These are phyloP conservation scores for Spondyliosoma cantharus DNA, from an alignment of 2,797 vertebrate genomes.

Conservation along the genomic window DNA sequence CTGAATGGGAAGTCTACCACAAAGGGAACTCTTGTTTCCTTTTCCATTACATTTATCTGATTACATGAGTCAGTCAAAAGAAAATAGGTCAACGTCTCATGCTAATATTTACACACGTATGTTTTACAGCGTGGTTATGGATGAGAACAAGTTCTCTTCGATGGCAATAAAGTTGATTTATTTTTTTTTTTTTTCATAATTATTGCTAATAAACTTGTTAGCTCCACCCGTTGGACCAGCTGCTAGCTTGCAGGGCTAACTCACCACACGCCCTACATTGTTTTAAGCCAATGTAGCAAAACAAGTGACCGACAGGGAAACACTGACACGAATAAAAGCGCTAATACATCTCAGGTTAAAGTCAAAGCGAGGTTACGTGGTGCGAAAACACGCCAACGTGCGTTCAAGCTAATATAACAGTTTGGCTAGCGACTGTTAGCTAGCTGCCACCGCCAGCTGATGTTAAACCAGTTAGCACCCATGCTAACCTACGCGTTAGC, in stretches of 20 bases:
- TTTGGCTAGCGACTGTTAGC: constrained; percentile 42
- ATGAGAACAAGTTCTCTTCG: neutral
- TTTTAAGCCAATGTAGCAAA: neutral
- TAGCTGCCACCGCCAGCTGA: constrained; percentile 55
- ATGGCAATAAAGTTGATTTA: neutral
- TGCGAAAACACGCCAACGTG: neutral
- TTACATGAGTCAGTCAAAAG: neutral
- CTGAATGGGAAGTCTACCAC: neutral
- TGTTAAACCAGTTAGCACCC: constrained; percentile 44
- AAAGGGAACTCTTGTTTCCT: constrained; percentile 15
- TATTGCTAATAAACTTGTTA: neutral
- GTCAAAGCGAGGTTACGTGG: accelerated
- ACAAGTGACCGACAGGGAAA: neutral
- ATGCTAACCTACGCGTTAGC: constrained; percentile 43
- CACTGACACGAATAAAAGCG: neutral
- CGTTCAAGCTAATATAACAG: neutral
- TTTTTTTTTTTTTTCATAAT: neutral
- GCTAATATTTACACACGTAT: neutral
- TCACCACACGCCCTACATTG: constrained; percentile 13
- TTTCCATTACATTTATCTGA: neutral
- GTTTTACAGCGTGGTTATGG: neutral
- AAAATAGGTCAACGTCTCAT: too few species aligned
- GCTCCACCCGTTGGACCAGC: constrained; percentile 37
- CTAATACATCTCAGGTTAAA: too few species aligned
- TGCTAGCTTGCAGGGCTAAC: constrained; percentile 36